Evolutionary conservation across 2,113 vertebrate genomes (phyloP).

Genomic region (Antechinus flavipes): DNA sequence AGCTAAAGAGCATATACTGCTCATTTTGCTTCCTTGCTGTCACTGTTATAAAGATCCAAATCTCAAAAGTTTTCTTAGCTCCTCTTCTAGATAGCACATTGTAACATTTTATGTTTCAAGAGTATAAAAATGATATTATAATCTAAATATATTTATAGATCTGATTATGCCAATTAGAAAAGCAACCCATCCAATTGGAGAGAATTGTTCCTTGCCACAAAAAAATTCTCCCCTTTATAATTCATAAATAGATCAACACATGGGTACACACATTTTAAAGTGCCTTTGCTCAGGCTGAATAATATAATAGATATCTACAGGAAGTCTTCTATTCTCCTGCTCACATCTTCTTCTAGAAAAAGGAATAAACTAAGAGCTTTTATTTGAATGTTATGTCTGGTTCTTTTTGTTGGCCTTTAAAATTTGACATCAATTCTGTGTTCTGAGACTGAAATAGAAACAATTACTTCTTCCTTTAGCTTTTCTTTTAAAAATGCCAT

Average conservation of each 20-base stretch:
- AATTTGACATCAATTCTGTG: not conserved
- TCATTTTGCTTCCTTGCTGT: not conserved
- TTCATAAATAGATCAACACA: not conserved
- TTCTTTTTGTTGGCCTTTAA: not conserved
- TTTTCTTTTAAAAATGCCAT: not conserved
- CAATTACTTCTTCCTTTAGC: not conserved
- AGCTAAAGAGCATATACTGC: not conserved
- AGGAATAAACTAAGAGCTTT: not conserved
- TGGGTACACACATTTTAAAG: constrained; percentile 1
- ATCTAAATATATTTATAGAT: constrained; percentile 1
- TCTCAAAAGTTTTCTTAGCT: not conserved
- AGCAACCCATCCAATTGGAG: not conserved
- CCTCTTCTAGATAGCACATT: not conserved
- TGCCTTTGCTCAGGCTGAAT: not conserved
- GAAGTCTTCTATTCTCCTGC: not conserved
- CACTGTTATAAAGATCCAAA: not conserved
- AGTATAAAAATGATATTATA: not conserved
- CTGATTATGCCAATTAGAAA: constrained; percentile 24
- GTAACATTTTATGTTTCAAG: not conserved
- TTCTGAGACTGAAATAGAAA: not conserved
- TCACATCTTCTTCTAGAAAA: not conserved
- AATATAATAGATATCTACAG: not conserved
- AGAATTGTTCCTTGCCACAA: not conserved
- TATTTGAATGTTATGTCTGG: not conserved
- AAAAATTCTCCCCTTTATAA: not conserved